A percentile compares a stretch with the other conserved stretches of the same genome.
Evolutionary conservation across 2,888 invertebrate genomes (phyloP).

Genomic region (Serripes groenlandicus): DNA sequence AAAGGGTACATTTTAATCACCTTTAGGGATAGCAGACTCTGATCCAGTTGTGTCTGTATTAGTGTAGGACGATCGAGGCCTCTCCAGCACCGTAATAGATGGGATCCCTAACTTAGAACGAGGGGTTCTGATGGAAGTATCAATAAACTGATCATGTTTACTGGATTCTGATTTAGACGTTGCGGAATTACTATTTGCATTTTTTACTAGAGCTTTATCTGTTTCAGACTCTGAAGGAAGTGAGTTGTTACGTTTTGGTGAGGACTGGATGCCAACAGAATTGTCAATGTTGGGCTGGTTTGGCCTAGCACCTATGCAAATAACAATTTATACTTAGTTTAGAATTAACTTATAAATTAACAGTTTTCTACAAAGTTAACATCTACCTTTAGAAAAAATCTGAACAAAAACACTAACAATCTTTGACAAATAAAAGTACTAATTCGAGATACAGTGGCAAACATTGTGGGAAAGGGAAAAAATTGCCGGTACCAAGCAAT

Average conservation of each 20-base stretch:
- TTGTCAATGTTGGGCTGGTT: neutral
- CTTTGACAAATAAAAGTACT: neutral
- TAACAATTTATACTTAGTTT: neutral
- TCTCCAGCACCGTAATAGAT: neutral
- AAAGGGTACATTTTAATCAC: too few relatives aligned
- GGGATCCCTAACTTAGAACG: slow-evolving; percentile 8
- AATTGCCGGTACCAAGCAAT: neutral
- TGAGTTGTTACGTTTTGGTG: neutral
- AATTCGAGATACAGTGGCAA: neutral
- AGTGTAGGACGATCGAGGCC: slow-evolving; percentile 1
- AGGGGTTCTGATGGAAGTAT: slow-evolving; percentile 1
- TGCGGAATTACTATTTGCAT: neutral
- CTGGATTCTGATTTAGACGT: neutral
- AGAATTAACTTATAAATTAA: neutral
- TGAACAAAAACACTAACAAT: too few relatives aligned
- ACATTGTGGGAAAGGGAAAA: slow-evolving; percentile 3
- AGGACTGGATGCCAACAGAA: neutral
- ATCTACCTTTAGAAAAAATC: neutral
- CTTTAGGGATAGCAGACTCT: too few relatives aligned
- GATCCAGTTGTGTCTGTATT: neutral
- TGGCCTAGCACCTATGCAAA: neutral
- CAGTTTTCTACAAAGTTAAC: too few relatives aligned
- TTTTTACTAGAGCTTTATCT: too few relatives aligned
- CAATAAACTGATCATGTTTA: neutral
- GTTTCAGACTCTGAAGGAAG: slow-evolving; percentile 8